phyloP scores from a whole-genome alignment of 2,113 vertebrate species.

The Petromus typicus region DNA sequence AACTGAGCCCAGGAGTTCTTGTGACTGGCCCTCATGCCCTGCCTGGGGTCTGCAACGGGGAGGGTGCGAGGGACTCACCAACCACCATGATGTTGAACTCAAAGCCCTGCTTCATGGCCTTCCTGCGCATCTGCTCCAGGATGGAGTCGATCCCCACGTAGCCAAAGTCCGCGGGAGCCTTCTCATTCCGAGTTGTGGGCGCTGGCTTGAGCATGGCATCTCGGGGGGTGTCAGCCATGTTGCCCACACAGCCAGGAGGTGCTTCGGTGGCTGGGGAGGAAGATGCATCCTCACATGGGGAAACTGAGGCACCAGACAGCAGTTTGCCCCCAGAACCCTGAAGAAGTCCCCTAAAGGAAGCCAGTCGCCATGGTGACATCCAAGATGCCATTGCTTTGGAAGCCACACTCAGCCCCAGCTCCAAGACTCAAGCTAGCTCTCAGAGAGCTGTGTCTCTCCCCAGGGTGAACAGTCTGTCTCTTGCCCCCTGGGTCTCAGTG shows the following conservation, averaged over 20 bases:
- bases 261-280: conserved; percentile 83
- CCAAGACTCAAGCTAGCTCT: neutral
- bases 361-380: fast-evolving
- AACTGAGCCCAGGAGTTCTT: neutral
- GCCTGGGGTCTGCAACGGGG: fast-evolving
- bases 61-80: conserved; percentile 87
- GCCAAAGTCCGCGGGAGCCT: conserved; percentile 91
- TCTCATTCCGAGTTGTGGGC: conserved; percentile 87
- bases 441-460: neutral
- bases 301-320: neutral
- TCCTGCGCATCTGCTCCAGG: conserved; percentile 98
- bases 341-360: neutral
- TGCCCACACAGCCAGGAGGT: conserved; percentile 83
- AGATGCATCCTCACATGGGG: neutral
- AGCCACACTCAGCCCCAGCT: neutral
- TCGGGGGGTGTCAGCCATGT: conserved; percentile 92
- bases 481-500: too few relatives aligned
- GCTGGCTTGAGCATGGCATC: conserved; percentile 87
- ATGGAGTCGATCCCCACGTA: conserved; percentile 98
- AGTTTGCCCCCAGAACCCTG: neutral
- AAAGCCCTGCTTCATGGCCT: conserved; percentile 99
- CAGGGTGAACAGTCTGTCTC: fast-evolving
- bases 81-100: conserved; percentile 99
- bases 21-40: neutral
- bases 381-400: neutral